These are phyloP conservation scores for Euphonia xanthogaster DNA, from an alignment of 2,797 vertebrate genomes.

Conservation along the genomic window DNA sequence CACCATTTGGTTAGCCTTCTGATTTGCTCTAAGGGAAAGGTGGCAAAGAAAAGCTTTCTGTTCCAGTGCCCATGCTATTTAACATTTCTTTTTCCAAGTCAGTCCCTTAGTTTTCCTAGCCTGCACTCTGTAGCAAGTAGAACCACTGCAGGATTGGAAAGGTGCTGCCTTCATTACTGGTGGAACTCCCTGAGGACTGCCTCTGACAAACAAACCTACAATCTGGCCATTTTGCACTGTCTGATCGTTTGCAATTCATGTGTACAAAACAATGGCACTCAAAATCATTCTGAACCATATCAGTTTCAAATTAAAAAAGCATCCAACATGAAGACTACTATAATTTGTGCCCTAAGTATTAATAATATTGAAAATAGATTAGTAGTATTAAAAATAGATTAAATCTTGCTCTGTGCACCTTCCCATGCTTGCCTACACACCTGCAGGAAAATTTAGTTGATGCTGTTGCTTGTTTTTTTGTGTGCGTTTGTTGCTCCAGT, in stretches of 20 bases:
- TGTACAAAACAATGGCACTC: background rate
- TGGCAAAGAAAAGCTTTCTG: background rate
- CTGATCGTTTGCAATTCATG: background rate
- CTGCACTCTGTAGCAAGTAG: background rate
- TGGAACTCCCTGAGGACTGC: background rate
- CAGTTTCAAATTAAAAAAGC: background rate
- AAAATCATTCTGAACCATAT: background rate
- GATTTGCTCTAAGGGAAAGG: background rate
- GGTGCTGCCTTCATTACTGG: background rate
- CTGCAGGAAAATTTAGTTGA: background rate
- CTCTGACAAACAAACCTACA: background rate
- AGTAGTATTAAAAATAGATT: background rate
- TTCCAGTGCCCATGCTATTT: background rate
- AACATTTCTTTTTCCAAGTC: background rate
- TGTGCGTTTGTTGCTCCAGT: background rate
- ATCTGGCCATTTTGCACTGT: background rate
- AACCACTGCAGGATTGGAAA: background rate
- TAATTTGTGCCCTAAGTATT: background rate
- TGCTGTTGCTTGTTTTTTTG: background rate
- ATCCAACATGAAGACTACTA: background rate
- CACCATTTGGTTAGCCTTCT: background rate
- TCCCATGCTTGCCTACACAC: slow-evolving; percentile 23
- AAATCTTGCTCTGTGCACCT: background rate
- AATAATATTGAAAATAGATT: background rate
- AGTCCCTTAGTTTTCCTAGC: background rate